These are phyloP conservation scores for Dendrocincla fuliginosa DNA, from an alignment of 2,797 vertebrate genomes.

Conservation along the genomic window DNA sequence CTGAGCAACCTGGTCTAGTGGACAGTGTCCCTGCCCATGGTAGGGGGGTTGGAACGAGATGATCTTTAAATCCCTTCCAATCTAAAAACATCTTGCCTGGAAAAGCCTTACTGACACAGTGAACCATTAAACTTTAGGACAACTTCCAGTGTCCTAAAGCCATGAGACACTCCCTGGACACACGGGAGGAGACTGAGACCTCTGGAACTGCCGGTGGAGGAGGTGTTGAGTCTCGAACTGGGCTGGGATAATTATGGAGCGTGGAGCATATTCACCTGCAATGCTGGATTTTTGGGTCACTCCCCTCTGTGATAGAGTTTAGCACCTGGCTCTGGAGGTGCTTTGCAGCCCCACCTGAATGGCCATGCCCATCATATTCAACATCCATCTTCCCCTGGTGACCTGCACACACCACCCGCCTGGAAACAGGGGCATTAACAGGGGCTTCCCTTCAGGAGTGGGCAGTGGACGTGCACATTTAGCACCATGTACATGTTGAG, in stretches of 20 bases:
- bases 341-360: background rate
- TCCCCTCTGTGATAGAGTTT: background rate
- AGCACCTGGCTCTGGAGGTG: background rate
- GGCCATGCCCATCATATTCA: background rate
- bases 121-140: background rate
- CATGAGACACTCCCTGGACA: background rate
- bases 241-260: background rate
- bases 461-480: background rate
- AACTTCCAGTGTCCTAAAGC: background rate
- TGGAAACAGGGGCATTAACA: background rate
- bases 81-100: background rate
- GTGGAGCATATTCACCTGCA: background rate
- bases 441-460: background rate
- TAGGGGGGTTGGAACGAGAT: accelerated
- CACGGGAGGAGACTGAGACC: background rate
- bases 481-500: background rate
- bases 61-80: background rate
- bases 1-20: background rate
- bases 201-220: background rate
- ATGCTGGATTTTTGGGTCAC: background rate
- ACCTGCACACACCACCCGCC: background rate
- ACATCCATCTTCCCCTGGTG: background rate
- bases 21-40: background rate
- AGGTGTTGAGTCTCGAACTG: background rate
- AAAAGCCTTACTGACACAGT: background rate